Evolutionary conservation across 2,888 invertebrate species (phyloP).

Genomic region (Hemithea aestivaria): DNA sequence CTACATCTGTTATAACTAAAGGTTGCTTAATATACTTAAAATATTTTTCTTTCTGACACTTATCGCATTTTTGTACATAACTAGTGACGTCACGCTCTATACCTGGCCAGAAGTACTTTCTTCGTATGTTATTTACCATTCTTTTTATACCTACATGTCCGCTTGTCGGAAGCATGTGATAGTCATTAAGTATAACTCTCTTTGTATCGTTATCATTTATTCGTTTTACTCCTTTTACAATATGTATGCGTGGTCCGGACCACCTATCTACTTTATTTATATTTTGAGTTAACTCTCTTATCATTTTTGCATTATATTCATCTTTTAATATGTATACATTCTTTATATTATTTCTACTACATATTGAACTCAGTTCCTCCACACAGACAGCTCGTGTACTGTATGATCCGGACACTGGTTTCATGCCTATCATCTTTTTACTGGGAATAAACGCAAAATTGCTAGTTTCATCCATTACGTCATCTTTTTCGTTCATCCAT

Average conservation of each 20-base stretch:
- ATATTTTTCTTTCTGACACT: conserved; percentile 2
- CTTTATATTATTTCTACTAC: conserved; percentile 1
- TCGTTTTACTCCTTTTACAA: not conserved
- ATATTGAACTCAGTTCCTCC: conserved; percentile 1
- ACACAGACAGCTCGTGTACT: conserved; percentile 3
- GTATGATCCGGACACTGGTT: not conserved
- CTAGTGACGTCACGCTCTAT: not conserved
- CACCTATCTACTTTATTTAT: not conserved
- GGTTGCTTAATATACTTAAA: not conserved
- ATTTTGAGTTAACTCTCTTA: not conserved
- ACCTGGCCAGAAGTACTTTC: too few relatives aligned
- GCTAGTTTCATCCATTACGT: not conserved
- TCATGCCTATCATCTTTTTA: not conserved
- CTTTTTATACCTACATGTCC: not conserved
- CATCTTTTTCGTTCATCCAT: not conserved
- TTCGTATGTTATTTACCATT: not conserved
- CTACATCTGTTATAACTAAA: not conserved
- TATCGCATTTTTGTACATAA: not conserved
- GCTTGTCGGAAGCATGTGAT: conserved; percentile 1
- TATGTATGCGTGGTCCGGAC: not conserved
- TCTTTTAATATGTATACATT: not conserved
- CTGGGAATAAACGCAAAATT: conserved; percentile 2
- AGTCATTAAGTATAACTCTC: conserved; percentile 1
- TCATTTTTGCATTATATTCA: not conserved
- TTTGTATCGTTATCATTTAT: not conserved